Percentiles rank a stretch among this genome's conserved stretches.
These are phyloP conservation scores for Scaptomyza cyrtandrae DNA, from an alignment of 2,888 invertebrate genomes.

Conservation along the genomic window DNA sequence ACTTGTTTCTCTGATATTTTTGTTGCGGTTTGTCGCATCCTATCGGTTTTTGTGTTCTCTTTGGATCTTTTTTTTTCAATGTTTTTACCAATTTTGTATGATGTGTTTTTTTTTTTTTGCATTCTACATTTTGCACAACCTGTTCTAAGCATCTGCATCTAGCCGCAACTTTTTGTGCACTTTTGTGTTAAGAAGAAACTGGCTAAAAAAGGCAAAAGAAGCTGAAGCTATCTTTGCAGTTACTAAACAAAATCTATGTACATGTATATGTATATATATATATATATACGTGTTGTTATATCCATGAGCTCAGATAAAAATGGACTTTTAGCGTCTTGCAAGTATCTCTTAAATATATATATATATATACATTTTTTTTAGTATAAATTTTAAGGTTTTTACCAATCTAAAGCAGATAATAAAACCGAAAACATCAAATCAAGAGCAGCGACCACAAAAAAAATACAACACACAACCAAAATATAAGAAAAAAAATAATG, in stretches of 20 bases:
- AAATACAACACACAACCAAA: constrained; percentile 6
- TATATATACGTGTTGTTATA: not conserved
- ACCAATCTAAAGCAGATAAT: not conserved
- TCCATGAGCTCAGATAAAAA: constrained; percentile 1
- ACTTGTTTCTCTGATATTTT: constrained; percentile 15
- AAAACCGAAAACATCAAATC: constrained; percentile 30
- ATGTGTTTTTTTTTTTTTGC: constrained; percentile 6
- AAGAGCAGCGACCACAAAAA: constrained; percentile 20
- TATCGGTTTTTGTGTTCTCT: constrained; percentile 33
- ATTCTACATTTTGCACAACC: constrained; percentile 18
- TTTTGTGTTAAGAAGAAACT: not conserved
- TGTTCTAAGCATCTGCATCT: constrained; percentile 14
- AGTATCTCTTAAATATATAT: no score
- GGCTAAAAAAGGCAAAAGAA: not conserved
- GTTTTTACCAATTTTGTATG: constrained; percentile 22
- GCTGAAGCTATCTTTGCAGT: not conserved
- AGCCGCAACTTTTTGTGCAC: constrained; percentile 5
- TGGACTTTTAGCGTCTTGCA: not conserved
- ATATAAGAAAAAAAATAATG: no score
- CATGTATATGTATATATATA: not conserved
- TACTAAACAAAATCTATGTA: not conserved
- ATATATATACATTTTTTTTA: no score
- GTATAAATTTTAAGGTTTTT: not conserved
- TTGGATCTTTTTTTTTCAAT: constrained; percentile 20
- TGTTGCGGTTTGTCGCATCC: constrained; percentile 26